Percentiles rank a stretch among this genome's conserved stretches.
These are phyloP conservation scores for Scaptomyza flava DNA, from an alignment of 2,888 invertebrate species.

Conservation along the genomic window DNA sequence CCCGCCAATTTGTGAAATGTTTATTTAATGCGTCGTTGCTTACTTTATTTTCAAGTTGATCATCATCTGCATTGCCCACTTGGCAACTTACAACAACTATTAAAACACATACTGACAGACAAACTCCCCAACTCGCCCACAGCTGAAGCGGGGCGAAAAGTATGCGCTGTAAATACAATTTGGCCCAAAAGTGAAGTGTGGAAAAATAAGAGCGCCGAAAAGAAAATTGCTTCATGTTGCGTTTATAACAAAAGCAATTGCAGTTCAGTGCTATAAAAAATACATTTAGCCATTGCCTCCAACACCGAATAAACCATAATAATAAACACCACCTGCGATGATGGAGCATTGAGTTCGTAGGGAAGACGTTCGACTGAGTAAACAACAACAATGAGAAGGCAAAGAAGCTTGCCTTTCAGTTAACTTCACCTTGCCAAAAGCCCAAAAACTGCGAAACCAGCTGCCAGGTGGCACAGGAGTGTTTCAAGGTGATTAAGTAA, in stretches of 20 bases:
- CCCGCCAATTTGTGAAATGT: conserved; percentile 31
- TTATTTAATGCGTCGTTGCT: conserved; percentile 48
- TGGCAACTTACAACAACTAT: conserved; percentile 49
- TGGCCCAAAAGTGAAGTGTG: conserved; percentile 2
- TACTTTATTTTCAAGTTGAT: conserved; percentile 49
- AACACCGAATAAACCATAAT: conserved; percentile 54
- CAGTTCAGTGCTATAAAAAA: conserved; percentile 76
- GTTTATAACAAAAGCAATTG: conserved; percentile 71
- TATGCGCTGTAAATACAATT: conserved; percentile 17
- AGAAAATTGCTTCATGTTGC: conserved; percentile 51
- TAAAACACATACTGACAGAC: conserved; percentile 40
- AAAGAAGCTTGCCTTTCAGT: neutral
- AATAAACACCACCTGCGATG: conserved; percentile 70
- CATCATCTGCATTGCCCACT: conserved; percentile 44
- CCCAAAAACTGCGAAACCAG: conserved; percentile 50
- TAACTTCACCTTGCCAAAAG: conserved; percentile 12
- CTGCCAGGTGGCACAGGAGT: conserved; percentile 14
- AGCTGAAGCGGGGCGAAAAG: conserved; percentile 16
- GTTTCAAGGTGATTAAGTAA: neutral
- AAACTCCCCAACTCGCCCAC: neutral
- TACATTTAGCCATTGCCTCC: conserved; percentile 55
- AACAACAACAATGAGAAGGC: conserved; percentile 33
- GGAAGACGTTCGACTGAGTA: conserved; percentile 1
- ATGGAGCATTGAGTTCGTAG: neutral
- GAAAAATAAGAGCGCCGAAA: neutral